A percentile compares a stretch with the other conserved stretches of the same genome.
Evolutionary conservation across 2,113 vertebrate species (phyloP).

Genomic region (Sinocyclocheilus anshuiensis): DNA sequence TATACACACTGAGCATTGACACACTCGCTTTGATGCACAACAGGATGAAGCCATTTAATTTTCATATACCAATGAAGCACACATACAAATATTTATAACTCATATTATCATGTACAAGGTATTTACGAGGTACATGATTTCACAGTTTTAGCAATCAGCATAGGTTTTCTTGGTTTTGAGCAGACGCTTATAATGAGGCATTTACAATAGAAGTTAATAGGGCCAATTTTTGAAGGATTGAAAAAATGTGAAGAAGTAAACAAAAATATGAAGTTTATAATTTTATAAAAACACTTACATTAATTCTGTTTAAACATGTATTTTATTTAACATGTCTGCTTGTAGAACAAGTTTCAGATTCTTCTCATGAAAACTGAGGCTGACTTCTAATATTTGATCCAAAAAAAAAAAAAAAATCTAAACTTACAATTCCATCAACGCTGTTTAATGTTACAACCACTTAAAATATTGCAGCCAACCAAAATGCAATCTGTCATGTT

Average conservation of each 20-base stretch:
- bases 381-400: background rate
- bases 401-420: background rate
- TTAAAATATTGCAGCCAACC: background rate
- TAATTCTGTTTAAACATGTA: background rate
- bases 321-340: background rate
- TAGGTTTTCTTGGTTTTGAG: background rate
- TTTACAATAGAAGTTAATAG: background rate
- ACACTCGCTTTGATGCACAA: slow-evolving; percentile 70
- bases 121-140: background rate
- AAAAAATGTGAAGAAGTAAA: no score
- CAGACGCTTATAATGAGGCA: background rate
- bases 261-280: background rate
- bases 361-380: background rate
- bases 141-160: background rate
- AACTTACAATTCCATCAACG: background rate
- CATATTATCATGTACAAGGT: background rate
- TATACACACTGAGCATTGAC: slow-evolving; percentile 50
- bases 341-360: background rate
- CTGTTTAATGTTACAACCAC: background rate
- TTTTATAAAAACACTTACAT: background rate
- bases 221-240: background rate
- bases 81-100: background rate
- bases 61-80: background rate
- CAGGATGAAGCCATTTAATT: background rate
- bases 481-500: background rate